Evolutionary conservation across 2,888 invertebrate genomes (phyloP).

Genomic region (Anagyrus pseudococci): DNA sequence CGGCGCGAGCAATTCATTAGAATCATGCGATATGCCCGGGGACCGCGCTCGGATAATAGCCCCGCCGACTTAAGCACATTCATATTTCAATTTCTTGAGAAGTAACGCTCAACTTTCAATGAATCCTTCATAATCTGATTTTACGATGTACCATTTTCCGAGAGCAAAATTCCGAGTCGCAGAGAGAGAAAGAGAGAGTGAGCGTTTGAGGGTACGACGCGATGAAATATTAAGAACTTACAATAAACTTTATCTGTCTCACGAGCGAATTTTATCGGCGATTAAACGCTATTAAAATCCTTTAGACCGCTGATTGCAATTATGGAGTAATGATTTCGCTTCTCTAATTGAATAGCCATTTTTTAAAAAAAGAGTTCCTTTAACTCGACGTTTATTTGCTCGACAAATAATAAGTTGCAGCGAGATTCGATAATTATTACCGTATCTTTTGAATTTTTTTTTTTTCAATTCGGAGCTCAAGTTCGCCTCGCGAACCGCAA

Average conservation of each 20-base stretch:
- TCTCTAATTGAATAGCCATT: no score
- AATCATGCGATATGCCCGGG: neutral
- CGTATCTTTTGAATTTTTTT: no score
- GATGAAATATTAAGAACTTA: constrained; percentile 13
- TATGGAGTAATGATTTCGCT: no score
- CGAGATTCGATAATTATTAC: no score
- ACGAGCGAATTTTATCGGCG: neutral
- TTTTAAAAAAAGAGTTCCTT: no score
- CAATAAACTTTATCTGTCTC: neutral
- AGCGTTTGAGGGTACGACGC: no score
- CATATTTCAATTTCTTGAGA: constrained; percentile 25
- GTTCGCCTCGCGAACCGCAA: no score
- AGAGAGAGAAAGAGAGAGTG: no score
- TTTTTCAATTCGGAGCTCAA: no score
- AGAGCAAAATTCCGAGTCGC: constrained; percentile 1
- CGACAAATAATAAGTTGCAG: no score
- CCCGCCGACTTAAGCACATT: constrained; percentile 5
- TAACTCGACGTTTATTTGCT: no score
- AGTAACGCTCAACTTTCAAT: constrained; percentile 25
- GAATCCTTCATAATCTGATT: constrained; percentile 24
- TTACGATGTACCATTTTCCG: constrained; percentile 4
- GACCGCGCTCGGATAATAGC: constrained; percentile 3
- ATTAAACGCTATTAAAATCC: neutral
- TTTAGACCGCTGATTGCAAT: neutral
- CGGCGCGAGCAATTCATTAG: constrained; percentile 3